Evolutionary conservation across 2,888 invertebrate species (phyloP).

Genomic region (Idaea dimidiata): DNA sequence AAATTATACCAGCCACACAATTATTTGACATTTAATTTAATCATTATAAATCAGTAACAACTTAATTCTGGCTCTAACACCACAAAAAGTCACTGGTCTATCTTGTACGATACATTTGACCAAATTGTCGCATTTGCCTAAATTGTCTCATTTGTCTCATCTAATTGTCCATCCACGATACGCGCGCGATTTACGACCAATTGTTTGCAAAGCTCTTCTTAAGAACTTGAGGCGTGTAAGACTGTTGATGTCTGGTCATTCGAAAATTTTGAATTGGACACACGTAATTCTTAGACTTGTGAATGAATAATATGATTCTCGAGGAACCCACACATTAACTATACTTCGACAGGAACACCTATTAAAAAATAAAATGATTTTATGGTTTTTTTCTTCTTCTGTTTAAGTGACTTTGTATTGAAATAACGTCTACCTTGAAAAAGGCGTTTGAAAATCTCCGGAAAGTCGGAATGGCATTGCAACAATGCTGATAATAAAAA

Average conservation of each 20-base stretch:
- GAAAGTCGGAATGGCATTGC: too few relatives aligned
- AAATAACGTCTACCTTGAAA: too few relatives aligned
- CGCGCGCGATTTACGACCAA: conserved; percentile 21
- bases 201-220: conserved; percentile 19
- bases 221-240: not conserved
- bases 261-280: not conserved
- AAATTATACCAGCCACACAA: too few relatives aligned
- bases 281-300: not conserved
- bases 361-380: too few relatives aligned
- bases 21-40: too few relatives aligned
- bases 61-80: not conserved
- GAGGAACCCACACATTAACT: too few relatives aligned
- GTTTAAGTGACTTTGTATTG: too few relatives aligned
- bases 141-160: conserved; percentile 1
- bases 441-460: too few relatives aligned
- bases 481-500: too few relatives aligned
- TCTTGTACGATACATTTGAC: not conserved
- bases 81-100: not conserved
- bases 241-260: not conserved
- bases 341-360: too few relatives aligned
- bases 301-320: not conserved
- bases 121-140: not conserved
- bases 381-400: too few relatives aligned
- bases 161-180: not conserved
- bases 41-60: not conserved